Evolutionary conservation across 2,888 invertebrate species (phyloP).

Genomic region (Molorchus minor): DNA sequence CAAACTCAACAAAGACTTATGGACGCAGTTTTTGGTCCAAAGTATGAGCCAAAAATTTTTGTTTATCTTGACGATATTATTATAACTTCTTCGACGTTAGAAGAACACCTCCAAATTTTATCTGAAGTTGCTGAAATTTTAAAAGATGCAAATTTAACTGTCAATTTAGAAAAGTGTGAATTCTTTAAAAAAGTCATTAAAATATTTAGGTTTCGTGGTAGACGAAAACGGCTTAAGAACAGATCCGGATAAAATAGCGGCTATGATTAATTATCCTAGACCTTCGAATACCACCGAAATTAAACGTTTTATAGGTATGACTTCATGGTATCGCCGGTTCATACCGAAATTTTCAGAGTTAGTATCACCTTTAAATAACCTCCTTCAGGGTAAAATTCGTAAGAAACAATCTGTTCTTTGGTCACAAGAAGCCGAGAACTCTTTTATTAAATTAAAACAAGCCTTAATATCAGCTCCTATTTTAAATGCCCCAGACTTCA

Average conservation of each 20-base stretch:
- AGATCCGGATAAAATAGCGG: not conserved
- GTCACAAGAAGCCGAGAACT: not conserved
- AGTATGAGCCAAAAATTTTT: no score
- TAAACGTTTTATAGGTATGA: not conserved
- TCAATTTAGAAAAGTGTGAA: no score
- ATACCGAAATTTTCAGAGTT: conserved; percentile 1
- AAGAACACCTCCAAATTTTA: not conserved
- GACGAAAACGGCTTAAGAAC: not conserved
- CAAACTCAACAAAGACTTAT: not conserved
- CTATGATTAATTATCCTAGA: not conserved
- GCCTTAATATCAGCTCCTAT: conserved; percentile 37
- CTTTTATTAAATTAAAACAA: conserved; percentile 25
- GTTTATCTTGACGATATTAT: no score
- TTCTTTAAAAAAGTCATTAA: not conserved
- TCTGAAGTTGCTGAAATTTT: not conserved
- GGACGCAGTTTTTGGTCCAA: not conserved
- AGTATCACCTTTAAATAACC: not conserved
- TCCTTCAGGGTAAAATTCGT: no score
- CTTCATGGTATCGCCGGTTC: conserved; percentile 10
- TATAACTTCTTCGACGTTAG: not conserved
- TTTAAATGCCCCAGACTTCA: conserved; percentile 21
- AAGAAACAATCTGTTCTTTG: not conserved
- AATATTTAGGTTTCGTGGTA: not conserved
- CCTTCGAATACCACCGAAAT: not conserved
- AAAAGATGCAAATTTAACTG: not conserved